These are phyloP conservation scores for Eriosoma lanigerum DNA, from an alignment of 1,140 invertebrate species.

Conservation along the genomic window DNA sequence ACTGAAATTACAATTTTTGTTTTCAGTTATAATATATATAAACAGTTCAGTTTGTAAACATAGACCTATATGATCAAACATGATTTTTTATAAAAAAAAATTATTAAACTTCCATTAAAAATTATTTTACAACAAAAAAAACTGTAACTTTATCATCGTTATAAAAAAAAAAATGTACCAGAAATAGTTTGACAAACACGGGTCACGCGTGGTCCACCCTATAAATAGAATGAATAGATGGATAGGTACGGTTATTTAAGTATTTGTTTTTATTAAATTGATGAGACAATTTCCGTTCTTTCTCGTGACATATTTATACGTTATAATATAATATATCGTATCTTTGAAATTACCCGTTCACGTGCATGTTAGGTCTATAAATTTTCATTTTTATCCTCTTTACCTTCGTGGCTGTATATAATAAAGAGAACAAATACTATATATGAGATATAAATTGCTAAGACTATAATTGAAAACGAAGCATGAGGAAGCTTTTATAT, in stretches of 20 bases:
- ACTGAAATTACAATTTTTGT: too few relatives aligned
- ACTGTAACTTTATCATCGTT: too few relatives aligned
- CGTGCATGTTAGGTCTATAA: slow-evolving; percentile 4
- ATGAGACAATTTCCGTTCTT: background rate
- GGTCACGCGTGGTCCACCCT: too few relatives aligned
- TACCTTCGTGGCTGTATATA: background rate
- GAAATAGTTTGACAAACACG: too few relatives aligned
- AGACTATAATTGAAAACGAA: background rate
- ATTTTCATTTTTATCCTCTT: slow-evolving; percentile 12
- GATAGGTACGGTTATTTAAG: background rate
- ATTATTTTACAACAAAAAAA: too few relatives aligned
- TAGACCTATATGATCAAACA: too few relatives aligned
- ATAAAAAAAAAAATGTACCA: too few relatives aligned
- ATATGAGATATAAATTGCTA: background rate
- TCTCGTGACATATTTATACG: background rate
- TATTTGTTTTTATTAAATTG: slow-evolving; percentile 3
- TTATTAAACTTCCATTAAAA: too few relatives aligned
- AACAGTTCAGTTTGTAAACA: too few relatives aligned
- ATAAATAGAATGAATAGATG: background rate
- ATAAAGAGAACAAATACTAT: too few relatives aligned
- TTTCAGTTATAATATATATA: too few relatives aligned
- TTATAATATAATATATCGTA: background rate
- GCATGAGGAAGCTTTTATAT: background rate
- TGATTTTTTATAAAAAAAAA: too few relatives aligned
- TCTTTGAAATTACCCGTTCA: slow-evolving; percentile 4